Base-by-base conservation (phyloP, 2,888 invertebrate species). In the Norana najaformis region DNA sequence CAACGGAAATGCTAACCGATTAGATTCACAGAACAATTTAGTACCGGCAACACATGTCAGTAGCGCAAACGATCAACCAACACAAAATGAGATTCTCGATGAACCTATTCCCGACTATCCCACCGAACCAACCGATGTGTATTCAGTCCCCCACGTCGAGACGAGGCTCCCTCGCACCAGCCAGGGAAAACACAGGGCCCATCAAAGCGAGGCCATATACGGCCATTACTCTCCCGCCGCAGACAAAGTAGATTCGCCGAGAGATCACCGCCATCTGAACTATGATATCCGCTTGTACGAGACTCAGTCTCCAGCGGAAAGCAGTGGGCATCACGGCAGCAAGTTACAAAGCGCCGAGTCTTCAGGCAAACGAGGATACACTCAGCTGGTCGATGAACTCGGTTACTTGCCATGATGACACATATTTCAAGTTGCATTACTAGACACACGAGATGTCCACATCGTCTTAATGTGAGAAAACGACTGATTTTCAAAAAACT, bases 81-180 rank as follows among this genome's bases (percentile, higher is more conserved):
- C 3, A n/a, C n/a, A n/a, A 1, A 69, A n/a, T 8, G 6, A 0
- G n/a, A 0, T n/a, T n/a, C n/a, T n/a, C 30, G 69, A n/a, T 30
- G 69, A 69, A 69, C 69, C 69, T 69, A 69, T 69, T 69, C 69
- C 69, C 30, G 69, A 69, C n/a, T 69, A 69, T 69, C 69, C 69
- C 11, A 69, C 30, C n/a, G 69, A 69, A 30, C 69, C 69, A 69
- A n/a, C 8, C 69, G 69, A 69, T n/a, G 30, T 69, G 30, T 69
- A 69, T 8, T 69, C n/a, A n/a, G n/a, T 13, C 69, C 69, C 3
- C 30, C 53, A 13, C 30, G 30, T n/a, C n/a, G n/a, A 69, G 30
- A 69, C 69, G 0, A n/a, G 69, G n/a, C n/a, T 69, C 69, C 69
- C 3, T 69, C 69, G 69, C 30, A 30, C 69, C 30, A n/a, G 11